phyloP scores from a whole-genome alignment of 2,888 invertebrate genomes.

The Tanytarsus gracilentus region DNA sequence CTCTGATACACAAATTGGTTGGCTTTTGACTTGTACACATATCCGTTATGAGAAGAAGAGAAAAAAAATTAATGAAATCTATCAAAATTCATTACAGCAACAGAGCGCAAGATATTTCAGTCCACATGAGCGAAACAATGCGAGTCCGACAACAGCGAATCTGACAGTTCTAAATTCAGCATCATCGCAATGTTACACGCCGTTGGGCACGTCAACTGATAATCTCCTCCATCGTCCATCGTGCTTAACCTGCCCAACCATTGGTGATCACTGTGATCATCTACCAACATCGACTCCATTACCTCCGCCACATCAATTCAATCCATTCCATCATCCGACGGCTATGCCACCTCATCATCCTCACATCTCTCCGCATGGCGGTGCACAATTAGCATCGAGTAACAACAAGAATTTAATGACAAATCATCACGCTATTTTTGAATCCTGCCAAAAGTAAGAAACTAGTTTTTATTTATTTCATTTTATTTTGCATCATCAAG shows the following conservation, averaged over 20 bases:
- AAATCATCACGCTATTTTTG: constrained; percentile 19
- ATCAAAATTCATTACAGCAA: constrained; percentile 37
- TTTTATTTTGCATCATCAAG: not conserved
- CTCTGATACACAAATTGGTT: constrained; percentile 24
- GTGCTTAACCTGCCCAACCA: constrained; percentile 40
- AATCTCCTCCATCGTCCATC: constrained; percentile 42
- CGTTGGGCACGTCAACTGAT: constrained; percentile 39
- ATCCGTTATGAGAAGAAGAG: no score
- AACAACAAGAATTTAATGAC: constrained; percentile 18
- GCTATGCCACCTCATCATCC: not conserved
- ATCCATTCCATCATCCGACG: constrained; percentile 14
- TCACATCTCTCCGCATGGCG: not conserved
- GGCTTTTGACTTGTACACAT: not conserved
- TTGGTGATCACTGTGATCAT: not conserved
- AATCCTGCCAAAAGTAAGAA: constrained; percentile 25
- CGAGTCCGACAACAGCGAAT: constrained; percentile 35
- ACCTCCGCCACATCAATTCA: constrained; percentile 1
- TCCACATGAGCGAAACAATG: constrained; percentile 40
- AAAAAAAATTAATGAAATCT: not conserved
- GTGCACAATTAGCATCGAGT: not conserved
- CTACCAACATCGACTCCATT: not conserved
- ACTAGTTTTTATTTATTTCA: not conserved
- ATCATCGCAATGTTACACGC: constrained; percentile 33
- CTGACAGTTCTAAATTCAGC: constrained; percentile 17
- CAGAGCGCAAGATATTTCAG: constrained; percentile 47